phyloP scores from a whole-genome alignment of 2,113 vertebrate species.

The Vanacampus margaritifer region DNA sequence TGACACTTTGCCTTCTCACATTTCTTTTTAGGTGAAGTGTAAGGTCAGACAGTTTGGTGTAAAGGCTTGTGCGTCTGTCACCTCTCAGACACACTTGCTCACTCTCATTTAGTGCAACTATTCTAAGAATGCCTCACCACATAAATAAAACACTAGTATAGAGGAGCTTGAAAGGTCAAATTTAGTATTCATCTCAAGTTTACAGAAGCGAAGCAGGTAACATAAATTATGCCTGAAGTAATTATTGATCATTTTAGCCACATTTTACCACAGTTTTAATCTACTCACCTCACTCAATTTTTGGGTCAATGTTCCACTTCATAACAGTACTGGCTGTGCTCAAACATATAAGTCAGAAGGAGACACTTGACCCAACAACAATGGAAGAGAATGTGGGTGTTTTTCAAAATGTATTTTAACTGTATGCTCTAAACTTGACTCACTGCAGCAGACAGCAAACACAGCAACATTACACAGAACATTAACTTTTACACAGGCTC shows the following conservation, averaged over 20 bases:
- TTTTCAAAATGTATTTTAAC: background rate
- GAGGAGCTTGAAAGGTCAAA: background rate
- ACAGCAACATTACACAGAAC: background rate
- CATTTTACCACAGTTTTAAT: background rate
- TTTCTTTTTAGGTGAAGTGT: constrained; percentile 1
- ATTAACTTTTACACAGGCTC: background rate
- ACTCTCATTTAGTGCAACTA: background rate
- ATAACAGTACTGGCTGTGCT: background rate
- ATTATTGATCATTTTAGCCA: background rate
- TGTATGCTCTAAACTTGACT: background rate
- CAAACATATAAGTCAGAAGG: background rate
- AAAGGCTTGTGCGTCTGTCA: background rate
- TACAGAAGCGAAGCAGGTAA: background rate
- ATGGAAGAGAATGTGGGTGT: background rate
- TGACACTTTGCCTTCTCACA: background rate
- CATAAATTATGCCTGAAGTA: background rate
- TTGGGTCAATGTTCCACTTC: background rate
- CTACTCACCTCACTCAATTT: background rate
- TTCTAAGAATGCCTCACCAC: background rate
- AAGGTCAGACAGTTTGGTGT: background rate
- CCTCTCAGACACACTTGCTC: background rate
- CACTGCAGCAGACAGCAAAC: background rate
- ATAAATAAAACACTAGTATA: background rate
- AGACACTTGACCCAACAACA: background rate
- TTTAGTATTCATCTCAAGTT: background rate